These are phyloP conservation scores for Tyto alba DNA, from an alignment of 2,113 vertebrate species.

Conservation along the genomic window DNA sequence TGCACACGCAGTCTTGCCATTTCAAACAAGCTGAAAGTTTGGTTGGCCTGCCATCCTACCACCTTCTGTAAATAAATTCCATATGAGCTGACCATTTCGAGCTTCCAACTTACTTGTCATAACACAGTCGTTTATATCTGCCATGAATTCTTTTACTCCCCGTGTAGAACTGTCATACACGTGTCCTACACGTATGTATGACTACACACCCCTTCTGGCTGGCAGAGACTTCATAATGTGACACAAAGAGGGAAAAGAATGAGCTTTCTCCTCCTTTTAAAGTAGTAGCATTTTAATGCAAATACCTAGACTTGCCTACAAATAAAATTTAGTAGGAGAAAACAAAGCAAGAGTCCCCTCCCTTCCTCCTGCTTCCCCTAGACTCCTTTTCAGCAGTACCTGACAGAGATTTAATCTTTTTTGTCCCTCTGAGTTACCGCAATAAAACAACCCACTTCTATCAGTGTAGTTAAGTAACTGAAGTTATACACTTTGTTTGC, in stretches of 20 bases:
- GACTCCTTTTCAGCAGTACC: not conserved
- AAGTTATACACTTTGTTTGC: not conserved
- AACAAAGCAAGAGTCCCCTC: not conserved
- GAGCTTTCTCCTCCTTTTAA: not conserved
- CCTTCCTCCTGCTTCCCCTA: not conserved
- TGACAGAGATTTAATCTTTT: not conserved
- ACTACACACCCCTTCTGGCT: not conserved
- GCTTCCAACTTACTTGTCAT: not conserved
- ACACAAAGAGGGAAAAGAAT: not conserved
- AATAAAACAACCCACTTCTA: not conserved
- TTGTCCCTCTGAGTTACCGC: not conserved
- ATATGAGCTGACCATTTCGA: rapidly evolving
- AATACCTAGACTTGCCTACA: not conserved
- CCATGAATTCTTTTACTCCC: not conserved
- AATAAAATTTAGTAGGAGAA: not conserved
- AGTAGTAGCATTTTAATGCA: not conserved
- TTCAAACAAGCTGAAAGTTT: not conserved
- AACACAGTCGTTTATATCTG: not conserved
- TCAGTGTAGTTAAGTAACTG: not conserved
- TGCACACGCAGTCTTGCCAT: not conserved
- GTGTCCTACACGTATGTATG: not conserved
- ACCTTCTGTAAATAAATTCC: not conserved
- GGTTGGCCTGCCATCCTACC: not conserved
- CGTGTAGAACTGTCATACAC: not conserved
- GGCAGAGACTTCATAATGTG: not conserved